phyloP scores from a whole-genome alignment of 2,797 vertebrate species.

The Sphaeramia orbicularis region DNA sequence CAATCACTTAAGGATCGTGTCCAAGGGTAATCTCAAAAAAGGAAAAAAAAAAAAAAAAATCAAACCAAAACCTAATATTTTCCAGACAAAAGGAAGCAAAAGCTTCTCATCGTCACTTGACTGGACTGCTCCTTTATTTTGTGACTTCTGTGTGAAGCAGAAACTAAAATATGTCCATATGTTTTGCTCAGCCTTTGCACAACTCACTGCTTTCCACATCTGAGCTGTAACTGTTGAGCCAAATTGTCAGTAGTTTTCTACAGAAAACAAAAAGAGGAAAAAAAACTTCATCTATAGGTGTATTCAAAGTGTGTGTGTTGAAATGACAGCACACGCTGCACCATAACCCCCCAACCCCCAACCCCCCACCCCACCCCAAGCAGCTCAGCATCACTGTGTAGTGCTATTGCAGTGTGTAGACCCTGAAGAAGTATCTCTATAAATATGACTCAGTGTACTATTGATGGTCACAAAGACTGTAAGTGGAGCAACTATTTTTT shows the following conservation, averaged over 20 bases:
- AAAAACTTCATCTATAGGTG: constrained; percentile 16
- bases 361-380: constrained; percentile 75
- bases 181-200: constrained; percentile 84
- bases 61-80: constrained; percentile 6
- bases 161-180: constrained; percentile 83
- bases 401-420: constrained; percentile 95
- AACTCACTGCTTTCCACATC: constrained; percentile 87
- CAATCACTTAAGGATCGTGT: constrained; percentile 15
- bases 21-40: background rate
- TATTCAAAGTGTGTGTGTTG: constrained; percentile 55
- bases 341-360: constrained; percentile 15
- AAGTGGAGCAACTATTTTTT: constrained; percentile 99
- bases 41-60: background rate
- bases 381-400: constrained; percentile 96
- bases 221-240: constrained; percentile 86
- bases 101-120: constrained; percentile 11
- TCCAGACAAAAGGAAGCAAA: constrained; percentile 22
- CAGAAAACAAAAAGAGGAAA: constrained; percentile 32
- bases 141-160: constrained; percentile 82
- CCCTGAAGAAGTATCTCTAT: constrained; percentile 95
- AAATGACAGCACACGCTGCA: constrained; percentile 17
- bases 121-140: constrained; percentile 55
- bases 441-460: constrained; percentile 97
- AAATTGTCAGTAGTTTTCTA: constrained; percentile 85
- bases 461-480: constrained; percentile 98